A percentile compares a stretch with the other conserved stretches of the same genome.
These are phyloP conservation scores for Elephas maximus DNA, from an alignment of 2,113 vertebrate genomes.

Conservation along the genomic window DNA sequence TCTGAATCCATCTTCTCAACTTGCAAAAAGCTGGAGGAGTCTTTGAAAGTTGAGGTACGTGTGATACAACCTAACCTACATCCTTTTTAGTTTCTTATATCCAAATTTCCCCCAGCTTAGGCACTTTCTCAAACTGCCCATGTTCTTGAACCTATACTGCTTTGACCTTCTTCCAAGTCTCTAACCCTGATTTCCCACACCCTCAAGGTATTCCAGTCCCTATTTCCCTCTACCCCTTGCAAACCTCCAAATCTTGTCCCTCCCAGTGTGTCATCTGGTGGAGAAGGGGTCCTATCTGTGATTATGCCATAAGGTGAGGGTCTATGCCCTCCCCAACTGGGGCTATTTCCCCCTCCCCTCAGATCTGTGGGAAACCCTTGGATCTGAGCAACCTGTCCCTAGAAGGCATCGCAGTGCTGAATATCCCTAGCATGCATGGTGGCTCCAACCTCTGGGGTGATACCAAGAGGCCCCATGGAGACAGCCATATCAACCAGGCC, in stretches of 20 bases:
- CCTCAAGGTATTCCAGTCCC: not conserved
- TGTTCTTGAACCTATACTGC: constrained; percentile 33
- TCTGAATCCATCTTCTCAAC: constrained; percentile 96
- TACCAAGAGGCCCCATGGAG: constrained; percentile 88
- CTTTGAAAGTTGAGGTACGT: constrained; percentile 92
- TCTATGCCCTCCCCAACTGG: not conserved
- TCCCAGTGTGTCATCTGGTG: not conserved
- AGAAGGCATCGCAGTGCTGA: constrained; percentile 93
- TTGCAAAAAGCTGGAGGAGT: constrained; percentile 94
- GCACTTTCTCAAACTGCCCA: not conserved
- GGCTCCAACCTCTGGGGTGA: constrained; percentile 98
- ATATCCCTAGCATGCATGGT: constrained; percentile 97
- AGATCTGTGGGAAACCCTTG: constrained; percentile 93
- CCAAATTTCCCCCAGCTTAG: not conserved
- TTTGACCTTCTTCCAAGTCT: constrained; percentile 37
- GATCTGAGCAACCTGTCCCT: constrained; percentile 91
- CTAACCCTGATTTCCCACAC: not conserved
- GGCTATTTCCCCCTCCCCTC: not conserved
- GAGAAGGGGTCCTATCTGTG: not conserved
- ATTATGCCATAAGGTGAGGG: not conserved
- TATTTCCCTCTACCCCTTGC: not conserved
- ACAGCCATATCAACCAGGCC: constrained; percentile 80
- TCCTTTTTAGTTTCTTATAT: constrained; percentile 19
- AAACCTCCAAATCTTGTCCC: constrained; percentile 33
- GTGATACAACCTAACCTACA: not conserved